Conservation (phyloP, 1,140 invertebrate species). For the Chymomyza costata region DNA sequence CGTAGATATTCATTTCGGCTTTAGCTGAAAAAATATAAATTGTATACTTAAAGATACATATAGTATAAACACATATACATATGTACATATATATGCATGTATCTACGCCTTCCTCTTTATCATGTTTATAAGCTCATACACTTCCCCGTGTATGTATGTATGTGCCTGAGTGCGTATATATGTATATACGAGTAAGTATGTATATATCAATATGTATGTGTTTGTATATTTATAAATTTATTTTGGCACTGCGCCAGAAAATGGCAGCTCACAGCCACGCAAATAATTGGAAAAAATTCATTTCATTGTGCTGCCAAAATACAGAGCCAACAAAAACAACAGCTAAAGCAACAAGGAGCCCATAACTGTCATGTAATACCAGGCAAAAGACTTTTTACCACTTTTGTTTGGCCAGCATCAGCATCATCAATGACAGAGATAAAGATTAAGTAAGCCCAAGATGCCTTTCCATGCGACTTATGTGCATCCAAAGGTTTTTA, state of each 20-base stretch:
- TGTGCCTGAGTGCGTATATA: neutral
- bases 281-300: conserved; percentile 68
- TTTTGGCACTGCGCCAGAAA: conserved; percentile 53
- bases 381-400: conserved; percentile 14
- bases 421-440: conserved; percentile 31
- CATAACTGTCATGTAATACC: conserved; percentile 47
- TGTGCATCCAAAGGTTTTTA: conserved; percentile 45
- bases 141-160: no score
- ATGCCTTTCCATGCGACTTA: conserved; percentile 36
- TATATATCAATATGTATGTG: conserved; percentile 24
- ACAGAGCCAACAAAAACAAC: conserved; percentile 17
- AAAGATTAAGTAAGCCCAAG: conserved; percentile 35
- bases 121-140: no score
- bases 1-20: conserved; percentile 53
- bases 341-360: no score
- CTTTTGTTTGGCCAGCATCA: neutral
- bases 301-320: conserved; percentile 44
- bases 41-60: conserved; percentile 38
- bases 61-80: conserved; percentile 2
- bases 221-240: conserved; percentile 58
- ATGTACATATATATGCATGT: conserved; percentile 1
- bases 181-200: neutral
- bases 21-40: conserved; percentile 59
- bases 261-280: conserved; percentile 39
- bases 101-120: no score